phyloP scores from a whole-genome alignment of 1,140 invertebrate genomes.

The Leptestheria dahalacensis region DNA sequence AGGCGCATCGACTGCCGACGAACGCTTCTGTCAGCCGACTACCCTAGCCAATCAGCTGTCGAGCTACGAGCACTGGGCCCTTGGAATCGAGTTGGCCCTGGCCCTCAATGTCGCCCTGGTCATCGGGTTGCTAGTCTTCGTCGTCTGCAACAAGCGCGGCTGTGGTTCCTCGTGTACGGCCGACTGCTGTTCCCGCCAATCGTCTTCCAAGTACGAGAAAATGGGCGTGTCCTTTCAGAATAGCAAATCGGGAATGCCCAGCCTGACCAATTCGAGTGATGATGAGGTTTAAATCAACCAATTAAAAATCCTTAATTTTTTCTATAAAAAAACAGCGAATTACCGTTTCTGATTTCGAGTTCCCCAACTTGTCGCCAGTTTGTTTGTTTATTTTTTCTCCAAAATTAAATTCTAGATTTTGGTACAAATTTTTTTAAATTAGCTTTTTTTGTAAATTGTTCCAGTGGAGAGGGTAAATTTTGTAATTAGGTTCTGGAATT shows the following conservation, averaged over 20 bases:
- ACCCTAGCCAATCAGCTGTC: conserved; percentile 2
- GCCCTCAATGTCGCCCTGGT: conserved; percentile 11
- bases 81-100: conserved; percentile 11
- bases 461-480: too few species aligned
- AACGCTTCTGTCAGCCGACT: conserved; percentile 10
- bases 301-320: not conserved
- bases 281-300: not conserved
- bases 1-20: not conserved
- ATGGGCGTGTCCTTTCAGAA: not conserved
- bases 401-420: too few species aligned
- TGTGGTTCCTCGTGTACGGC: conserved; percentile 7
- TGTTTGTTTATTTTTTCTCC: too few species aligned
- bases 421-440: too few species aligned
- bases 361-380: not conserved
- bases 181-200: not conserved
- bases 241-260: not conserved
- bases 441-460: too few species aligned
- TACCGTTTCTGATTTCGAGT: not conserved
- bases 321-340: not conserved
- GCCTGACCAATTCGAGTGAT: not conserved
- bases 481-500: too few species aligned
- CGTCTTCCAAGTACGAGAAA: not conserved
- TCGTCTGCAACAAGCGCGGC: conserved; percentile 4
- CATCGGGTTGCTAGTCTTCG: conserved; percentile 4
- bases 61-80: conserved; percentile 7